Evolutionary conservation across 2,113 vertebrate genomes (phyloP).

Genomic region (Psittacara wagleri): DNA sequence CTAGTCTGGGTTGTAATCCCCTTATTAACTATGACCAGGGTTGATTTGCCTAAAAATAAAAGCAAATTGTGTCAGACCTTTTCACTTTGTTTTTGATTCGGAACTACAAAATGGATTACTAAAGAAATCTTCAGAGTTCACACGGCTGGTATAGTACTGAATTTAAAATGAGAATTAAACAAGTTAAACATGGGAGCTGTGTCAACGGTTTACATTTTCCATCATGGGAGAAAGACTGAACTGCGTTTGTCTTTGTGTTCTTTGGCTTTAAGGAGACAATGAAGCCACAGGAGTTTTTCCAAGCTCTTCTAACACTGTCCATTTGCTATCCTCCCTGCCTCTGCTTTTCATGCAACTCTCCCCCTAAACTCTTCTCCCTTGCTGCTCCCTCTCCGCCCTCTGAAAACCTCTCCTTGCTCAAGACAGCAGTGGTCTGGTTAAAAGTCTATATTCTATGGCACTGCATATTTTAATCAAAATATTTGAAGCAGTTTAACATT

Average conservation of each 20-base stretch:
- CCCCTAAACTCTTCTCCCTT: not conserved
- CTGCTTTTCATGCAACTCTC: conserved; percentile 54
- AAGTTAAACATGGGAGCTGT: conserved; percentile 80
- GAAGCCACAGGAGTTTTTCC: conserved; percentile 79
- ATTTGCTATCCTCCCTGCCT: conserved; percentile 63
- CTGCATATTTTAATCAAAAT: conserved; percentile 72
- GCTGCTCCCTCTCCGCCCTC: not conserved
- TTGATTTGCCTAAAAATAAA: conserved; percentile 93
- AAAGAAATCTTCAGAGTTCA: conserved; percentile 84
- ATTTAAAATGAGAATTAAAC: conserved; percentile 91
- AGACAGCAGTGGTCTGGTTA: conserved; percentile 24
- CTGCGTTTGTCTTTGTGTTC: conserved; percentile 78
- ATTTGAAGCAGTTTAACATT: conserved; percentile 75
- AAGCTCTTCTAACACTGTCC: conserved; percentile 75
- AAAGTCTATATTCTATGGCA: conserved; percentile 32
- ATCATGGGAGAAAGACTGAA: conserved; percentile 77
- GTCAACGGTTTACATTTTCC: conserved; percentile 79
- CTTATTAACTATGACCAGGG: conserved; percentile 94
- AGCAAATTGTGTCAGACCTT: conserved; percentile 92
- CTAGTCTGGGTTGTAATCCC: conserved; percentile 93
- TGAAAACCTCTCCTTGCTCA: not conserved
- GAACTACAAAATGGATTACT: conserved; percentile 98
- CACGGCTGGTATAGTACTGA: conserved; percentile 81
- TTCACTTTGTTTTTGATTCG: conserved; percentile 93
- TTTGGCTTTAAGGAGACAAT: conserved; percentile 76